These are phyloP conservation scores for Subacronicta megacephala DNA, from an alignment of 2,888 invertebrate genomes.

Conservation along the genomic window DNA sequence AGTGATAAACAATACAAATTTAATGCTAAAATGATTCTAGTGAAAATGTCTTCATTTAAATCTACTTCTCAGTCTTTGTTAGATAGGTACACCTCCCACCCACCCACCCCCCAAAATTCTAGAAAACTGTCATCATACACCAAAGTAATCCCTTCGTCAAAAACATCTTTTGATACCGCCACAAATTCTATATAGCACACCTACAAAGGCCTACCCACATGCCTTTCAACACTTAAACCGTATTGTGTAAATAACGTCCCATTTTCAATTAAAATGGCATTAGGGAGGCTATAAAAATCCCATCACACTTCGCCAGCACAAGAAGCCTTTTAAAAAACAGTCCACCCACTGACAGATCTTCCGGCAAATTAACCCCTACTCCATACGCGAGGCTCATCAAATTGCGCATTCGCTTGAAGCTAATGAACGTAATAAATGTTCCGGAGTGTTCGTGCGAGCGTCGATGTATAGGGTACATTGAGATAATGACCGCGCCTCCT, in stretches of 20 bases:
- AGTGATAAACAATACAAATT: too few species aligned
- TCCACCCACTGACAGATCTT: slow-evolving; percentile 51
- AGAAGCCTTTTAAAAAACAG: slow-evolving; percentile 54
- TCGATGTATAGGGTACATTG: slow-evolving; percentile 77
- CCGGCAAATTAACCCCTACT: slow-evolving; percentile 52
- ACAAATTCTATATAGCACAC: not conserved
- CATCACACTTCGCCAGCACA: slow-evolving; percentile 28
- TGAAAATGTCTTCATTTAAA: too few species aligned
- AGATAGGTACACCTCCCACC: too few species aligned
- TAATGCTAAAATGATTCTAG: too few species aligned
- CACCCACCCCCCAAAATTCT: too few species aligned
- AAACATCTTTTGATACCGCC: slow-evolving; percentile 16
- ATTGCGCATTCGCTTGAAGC: slow-evolving; percentile 68
- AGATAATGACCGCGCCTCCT: slow-evolving; percentile 68
- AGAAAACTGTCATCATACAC: slow-evolving; percentile 11
- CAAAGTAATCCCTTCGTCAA: slow-evolving; percentile 5
- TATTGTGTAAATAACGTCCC: slow-evolving; percentile 24
- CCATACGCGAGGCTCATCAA: slow-evolving; percentile 59
- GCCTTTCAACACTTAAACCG: slow-evolving; percentile 14
- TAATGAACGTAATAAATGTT: slow-evolving; percentile 76
- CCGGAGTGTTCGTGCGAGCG: slow-evolving; percentile 62
- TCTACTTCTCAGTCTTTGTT: too few species aligned
- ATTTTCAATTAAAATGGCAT: slow-evolving; percentile 46
- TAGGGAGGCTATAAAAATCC: slow-evolving; percentile 37
- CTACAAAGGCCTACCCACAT: slow-evolving; percentile 14